A percentile compares a stretch with the other conserved stretches of the same genome.
Conservation (phyloP, 2,888 invertebrate genomes). For the Tetheella fluctuosa region DNA sequence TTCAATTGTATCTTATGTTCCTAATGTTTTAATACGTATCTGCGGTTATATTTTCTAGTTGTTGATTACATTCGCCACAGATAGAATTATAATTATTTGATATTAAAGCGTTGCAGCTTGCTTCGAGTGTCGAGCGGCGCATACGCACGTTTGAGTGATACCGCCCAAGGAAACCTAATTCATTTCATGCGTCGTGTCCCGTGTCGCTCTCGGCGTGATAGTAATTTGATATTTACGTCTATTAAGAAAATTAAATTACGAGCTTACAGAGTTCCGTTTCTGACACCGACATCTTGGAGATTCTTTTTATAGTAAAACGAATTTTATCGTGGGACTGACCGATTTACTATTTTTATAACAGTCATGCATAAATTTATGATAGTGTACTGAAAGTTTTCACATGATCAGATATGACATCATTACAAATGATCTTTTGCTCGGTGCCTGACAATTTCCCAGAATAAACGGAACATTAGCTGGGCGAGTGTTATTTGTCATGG, state of each 20-base stretch:
- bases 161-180: slow-evolving; percentile 62
- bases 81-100: slow-evolving; percentile 46
- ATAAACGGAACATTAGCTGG: slow-evolving; percentile 47
- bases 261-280: slow-evolving; percentile 31
- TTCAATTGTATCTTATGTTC: slow-evolving; percentile 33
- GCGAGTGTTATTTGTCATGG: slow-evolving; percentile 61
- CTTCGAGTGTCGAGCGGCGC: slow-evolving; percentile 34
- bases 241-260: slow-evolving; percentile 68
- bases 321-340: slow-evolving; percentile 10
- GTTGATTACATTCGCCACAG: slow-evolving; percentile 42
- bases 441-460: slow-evolving; percentile 53
- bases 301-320: slow-evolving; percentile 8
- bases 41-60: slow-evolving; percentile 24
- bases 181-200: slow-evolving; percentile 64
- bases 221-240: slow-evolving; percentile 67
- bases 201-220: slow-evolving; percentile 61
- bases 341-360: neutral
- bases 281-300: slow-evolving; percentile 7
- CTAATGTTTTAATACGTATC: slow-evolving; percentile 25
- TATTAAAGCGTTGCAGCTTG: slow-evolving; percentile 42
- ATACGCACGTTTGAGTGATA: slow-evolving; percentile 50
- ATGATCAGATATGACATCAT: slow-evolving; percentile 28
- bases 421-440: slow-evolving; percentile 13
- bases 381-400: slow-evolving; percentile 31
- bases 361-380: slow-evolving; percentile 18